Base-by-base conservation (phyloP, 2,113 vertebrate species). In the Myrmecophaga tridactyla region DNA sequence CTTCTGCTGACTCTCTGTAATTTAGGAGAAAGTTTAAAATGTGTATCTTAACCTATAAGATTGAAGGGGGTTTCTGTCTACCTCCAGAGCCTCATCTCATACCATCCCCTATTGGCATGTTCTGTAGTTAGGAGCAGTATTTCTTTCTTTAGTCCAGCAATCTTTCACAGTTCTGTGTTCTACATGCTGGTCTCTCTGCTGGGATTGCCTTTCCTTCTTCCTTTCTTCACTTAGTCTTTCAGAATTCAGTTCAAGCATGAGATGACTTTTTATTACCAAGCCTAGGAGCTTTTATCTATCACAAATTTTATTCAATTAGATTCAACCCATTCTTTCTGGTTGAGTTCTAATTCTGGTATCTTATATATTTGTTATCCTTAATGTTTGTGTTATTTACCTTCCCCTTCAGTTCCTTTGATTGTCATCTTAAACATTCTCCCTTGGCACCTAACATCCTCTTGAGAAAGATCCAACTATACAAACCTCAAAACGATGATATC, bases 21-120 rank as follows among this genome's bases (percentile, higher is more conserved):
- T 90, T 94, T 63, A 83, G 65, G 12, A 13, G 80, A 92, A 87
- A 94, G 1, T 25, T 67, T 84, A 90, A 81, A 86, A 90, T 90
- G 23, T 75, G 90, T 90, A 34, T 8, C 17, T 84, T 90, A 84
- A 60, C 46, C 27, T 4, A 3, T 63, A 72, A 76, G 34, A 31
- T 73, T 83, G 51, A 90, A 62, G 70, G 73, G 48, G 75, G 29
- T 81, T 93, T 95, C 69, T 78, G 75, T 36, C n/a, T 90, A 43
- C 15, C 12, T 78, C 23, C 8, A 81, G 53, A 65, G 20, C 48
- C 11, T 92, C 43, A 58, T 72, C 46, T 86, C 36, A 39, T 87
- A 31, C 10, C 53, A 21, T 86, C 20, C 51, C n/a, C 82, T 10
- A 67, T 34, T 76, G 41, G 18, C 27, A 94, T 7, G 3, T 39